Conservation (phyloP, 2,888 invertebrate genomes). For the Amblyteles armatorius region DNA sequence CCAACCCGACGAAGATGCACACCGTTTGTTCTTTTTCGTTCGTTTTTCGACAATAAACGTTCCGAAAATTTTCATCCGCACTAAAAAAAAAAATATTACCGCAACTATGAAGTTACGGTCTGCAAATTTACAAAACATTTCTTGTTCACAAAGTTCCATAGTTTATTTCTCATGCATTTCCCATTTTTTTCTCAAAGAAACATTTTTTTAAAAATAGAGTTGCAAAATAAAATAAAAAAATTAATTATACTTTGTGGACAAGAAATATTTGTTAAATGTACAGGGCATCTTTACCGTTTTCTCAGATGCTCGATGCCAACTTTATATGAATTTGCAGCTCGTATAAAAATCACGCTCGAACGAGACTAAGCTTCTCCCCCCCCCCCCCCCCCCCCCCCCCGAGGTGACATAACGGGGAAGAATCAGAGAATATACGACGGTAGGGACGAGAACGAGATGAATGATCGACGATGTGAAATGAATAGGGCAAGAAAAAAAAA, state of each 20-base stretch:
- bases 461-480: constrained; percentile 77
- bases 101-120: not conserved
- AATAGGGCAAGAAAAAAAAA: constrained; percentile 73
- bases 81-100: constrained; percentile 4
- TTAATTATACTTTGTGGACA: too few species aligned
- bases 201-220: too few species aligned
- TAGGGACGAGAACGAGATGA: constrained; percentile 65
- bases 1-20: constrained; percentile 37
- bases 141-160: too few species aligned
- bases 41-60: constrained; percentile 30
- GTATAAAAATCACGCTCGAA: constrained; percentile 29
- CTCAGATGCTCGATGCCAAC: not conserved
- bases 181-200: too few species aligned
- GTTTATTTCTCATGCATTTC: too few species aligned
- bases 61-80: constrained; percentile 25
- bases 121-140: constrained; percentile 8
- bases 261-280: too few species aligned
- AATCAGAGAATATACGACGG: constrained; percentile 39
- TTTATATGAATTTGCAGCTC: not conserved
- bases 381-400: too few species aligned
- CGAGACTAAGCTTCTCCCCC: constrained; percentile 42
- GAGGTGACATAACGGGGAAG: not conserved
- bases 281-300: too few species aligned
- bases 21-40: constrained; percentile 6
- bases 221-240: too few species aligned